phyloP scores from a whole-genome alignment of 2,797 vertebrate species.

The Spea hammondii region DNA sequence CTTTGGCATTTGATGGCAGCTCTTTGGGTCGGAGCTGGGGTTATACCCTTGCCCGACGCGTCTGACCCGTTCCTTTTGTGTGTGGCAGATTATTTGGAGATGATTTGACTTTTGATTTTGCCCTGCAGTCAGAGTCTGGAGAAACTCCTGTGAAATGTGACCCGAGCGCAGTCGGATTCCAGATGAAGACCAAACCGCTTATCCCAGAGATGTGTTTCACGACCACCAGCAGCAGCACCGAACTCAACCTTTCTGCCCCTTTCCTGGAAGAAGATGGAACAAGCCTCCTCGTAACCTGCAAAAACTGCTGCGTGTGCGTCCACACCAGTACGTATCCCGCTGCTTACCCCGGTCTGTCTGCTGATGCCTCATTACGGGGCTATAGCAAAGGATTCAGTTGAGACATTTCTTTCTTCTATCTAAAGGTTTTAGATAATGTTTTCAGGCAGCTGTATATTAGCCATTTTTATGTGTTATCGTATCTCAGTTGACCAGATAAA shows the following conservation, averaged over 20 bases:
- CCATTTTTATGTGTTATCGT: too few relatives aligned
- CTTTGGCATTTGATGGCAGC: too few relatives aligned
- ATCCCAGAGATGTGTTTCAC: constrained; percentile 98
- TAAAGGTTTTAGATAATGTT: too few relatives aligned
- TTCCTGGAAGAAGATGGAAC: constrained; percentile 87
- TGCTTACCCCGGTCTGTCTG: neutral
- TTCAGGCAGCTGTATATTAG: too few relatives aligned
- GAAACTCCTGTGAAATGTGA: constrained; percentile 62
- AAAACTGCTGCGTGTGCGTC: constrained; percentile 86
- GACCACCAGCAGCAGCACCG: constrained; percentile 77
- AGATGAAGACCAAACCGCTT: constrained; percentile 84
- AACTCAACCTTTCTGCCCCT: constrained; percentile 85
- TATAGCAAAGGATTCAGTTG: too few relatives aligned
- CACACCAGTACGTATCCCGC: constrained; percentile 83
- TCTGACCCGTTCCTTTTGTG: neutral
- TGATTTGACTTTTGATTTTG: too few relatives aligned
- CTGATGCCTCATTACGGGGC: neutral
- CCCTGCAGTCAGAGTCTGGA: constrained; percentile 76
- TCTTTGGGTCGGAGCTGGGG: too few relatives aligned
- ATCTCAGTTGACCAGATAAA: too few relatives aligned
- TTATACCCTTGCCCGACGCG: too few relatives aligned
- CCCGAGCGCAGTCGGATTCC: constrained; percentile 56
- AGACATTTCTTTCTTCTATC: too few relatives aligned
- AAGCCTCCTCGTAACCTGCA: constrained; percentile 85
- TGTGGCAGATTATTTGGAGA: too few relatives aligned